phyloP scores from a whole-genome alignment of 2,113 vertebrate genomes.

The Spizaetus ornatus region DNA sequence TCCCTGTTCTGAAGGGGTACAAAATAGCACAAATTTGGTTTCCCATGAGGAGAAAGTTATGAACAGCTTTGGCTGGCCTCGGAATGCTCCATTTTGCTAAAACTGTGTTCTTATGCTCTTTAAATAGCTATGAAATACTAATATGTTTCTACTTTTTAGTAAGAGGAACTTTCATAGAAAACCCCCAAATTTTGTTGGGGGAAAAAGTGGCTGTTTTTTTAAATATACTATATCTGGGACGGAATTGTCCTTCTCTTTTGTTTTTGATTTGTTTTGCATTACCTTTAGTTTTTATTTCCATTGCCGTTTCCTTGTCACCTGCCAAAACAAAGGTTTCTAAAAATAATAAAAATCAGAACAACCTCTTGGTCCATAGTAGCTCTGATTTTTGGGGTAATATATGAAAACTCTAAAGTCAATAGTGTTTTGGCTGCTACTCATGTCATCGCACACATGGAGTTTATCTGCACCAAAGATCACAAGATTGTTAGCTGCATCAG shows the following conservation, averaged over 20 bases:
- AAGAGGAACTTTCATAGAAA: background rate
- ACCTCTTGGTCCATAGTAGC: background rate
- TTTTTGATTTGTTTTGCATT: background rate
- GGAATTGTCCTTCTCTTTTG: background rate
- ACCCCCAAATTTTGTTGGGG: fast-evolving
- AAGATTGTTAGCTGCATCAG: background rate
- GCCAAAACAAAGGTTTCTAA: background rate
- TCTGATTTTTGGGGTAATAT: background rate
- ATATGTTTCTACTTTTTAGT: background rate
- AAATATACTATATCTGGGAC: background rate
- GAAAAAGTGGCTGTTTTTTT: background rate
- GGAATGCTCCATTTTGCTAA: background rate
- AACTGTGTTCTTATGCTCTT: background rate
- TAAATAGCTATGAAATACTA: background rate
- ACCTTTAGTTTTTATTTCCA: background rate
- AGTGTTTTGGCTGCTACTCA: background rate
- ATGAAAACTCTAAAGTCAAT: background rate
- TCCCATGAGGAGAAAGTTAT: background rate
- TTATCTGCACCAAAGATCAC: background rate
- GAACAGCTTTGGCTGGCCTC: background rate
- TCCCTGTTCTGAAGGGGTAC: background rate
- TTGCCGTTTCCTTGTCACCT: background rate
- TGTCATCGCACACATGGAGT: background rate
- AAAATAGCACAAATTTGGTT: background rate
- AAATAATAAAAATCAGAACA: background rate